Evolutionary conservation across 2,888 invertebrate genomes (phyloP).

Genomic region (Caenorhabditis sp.): DNA sequence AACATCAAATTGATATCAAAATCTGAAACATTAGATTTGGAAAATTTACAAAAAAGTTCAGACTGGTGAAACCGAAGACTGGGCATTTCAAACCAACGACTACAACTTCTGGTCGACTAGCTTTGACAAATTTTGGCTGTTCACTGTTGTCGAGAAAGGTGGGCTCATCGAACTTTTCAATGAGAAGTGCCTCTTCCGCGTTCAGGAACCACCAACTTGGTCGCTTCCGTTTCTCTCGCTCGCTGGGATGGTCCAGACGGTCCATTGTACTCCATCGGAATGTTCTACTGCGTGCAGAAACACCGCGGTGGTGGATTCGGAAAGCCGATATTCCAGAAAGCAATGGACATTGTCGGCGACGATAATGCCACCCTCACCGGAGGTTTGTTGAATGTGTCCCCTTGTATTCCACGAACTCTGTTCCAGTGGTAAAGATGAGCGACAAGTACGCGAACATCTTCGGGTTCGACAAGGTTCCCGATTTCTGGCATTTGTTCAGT

Average conservation of each 20-base stretch:
- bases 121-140: constrained; percentile 62
- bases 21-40: no score
- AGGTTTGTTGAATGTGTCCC: constrained; percentile 6
- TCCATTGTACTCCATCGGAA: constrained; percentile 58
- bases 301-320: constrained; percentile 55
- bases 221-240: constrained; percentile 44
- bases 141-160: constrained; percentile 57
- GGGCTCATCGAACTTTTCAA: no score
- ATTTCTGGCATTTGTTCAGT: constrained; percentile 52
- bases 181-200: no score
- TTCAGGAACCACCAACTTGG: constrained; percentile 32
- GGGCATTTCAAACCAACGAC: constrained; percentile 60
- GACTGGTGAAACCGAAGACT: constrained; percentile 61
- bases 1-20: no score
- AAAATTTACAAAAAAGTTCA: no score
- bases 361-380: constrained; percentile 52
- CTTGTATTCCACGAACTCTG: no score
- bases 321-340: constrained; percentile 48
- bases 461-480: constrained; percentile 60
- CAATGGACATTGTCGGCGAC: constrained; percentile 63
- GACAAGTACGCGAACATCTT: constrained; percentile 51
- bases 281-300: constrained; percentile 52
- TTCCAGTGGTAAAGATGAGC: constrained; percentile 61
- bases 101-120: constrained; percentile 59
- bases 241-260: constrained; percentile 45